Evolutionary conservation across 2,888 invertebrate species (phyloP), one percentile per base, ranked within the genome.

Genomic region (Lissocephala sabroskyi): DNA sequence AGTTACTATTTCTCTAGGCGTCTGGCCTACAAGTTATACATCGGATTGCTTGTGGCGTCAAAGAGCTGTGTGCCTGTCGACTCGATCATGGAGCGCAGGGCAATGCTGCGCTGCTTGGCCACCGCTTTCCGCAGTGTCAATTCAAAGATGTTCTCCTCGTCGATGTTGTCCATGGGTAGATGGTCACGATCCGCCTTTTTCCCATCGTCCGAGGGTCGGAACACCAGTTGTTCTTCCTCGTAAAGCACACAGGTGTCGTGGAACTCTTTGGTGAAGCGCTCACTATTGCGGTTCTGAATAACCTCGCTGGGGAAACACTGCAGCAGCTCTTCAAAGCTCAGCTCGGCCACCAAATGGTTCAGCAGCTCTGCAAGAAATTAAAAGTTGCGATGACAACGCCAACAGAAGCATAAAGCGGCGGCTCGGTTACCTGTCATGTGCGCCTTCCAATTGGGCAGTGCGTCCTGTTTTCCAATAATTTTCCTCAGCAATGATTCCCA

Each of bases 81-180:
- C 60, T 87, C 87, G 37, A 89, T 88, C 82, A 89, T 86, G 33
- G 88, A 86, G 55, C 86, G 86, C 43, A 89, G 84, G 52, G 89
- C 88, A 65, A 89, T 87, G 16, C 89, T 88, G 48, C 89, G 88
- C 68, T 88, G 87, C 29, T 87, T 87, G 52, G 88, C 87, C 46
- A 87, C 88, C 36, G 84, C 84, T 52, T 82, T 82, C 2, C 84
- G 80, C 36, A 84, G 54, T 2, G 82, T 81, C 6, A 84, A 40
- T 53, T 84, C 83, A 41, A 84, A 84, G 0, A 84, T 81, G 66
- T 84, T 84, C 11, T 73, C 74, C 51, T 84, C 84, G 49, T 84
- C 83, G 23, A 84, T 79, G 53, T 82, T 83, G 35, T 84, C 84
- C 80, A 82, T 82, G 2, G 82, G 79, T 44, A 81, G 51, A 40